Base-by-base conservation (phyloP, 2,888 invertebrate species). In the Biston betularia region DNA sequence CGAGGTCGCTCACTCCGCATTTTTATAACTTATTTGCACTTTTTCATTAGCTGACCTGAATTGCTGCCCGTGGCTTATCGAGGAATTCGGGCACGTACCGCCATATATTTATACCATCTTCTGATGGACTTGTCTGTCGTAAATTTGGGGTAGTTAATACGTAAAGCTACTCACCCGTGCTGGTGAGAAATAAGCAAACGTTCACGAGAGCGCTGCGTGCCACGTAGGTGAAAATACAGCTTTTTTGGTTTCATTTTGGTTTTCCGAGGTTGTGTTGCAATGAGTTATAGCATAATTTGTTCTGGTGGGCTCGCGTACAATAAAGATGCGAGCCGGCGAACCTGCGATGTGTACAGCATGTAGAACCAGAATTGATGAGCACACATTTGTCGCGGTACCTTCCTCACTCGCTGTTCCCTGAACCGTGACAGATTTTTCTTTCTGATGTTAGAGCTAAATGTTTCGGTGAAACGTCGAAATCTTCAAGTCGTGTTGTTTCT, bases 231-330 rank as follows among this genome's bases (percentile, higher is more conserved):
- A n/a, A n/a, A n/a, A n/a, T 44, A 44, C 10, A 2, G 50, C 46
- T 15, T 42, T 63, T 65, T 62, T 62, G 74, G 71, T 63, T 75
- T 74, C 67, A 72, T 73, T 75, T 74, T 70, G 78, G 76, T 79
- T 81, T 79, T 74, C 75, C 75, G 74, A 75, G 69, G 75, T 74
- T 79, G 74, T 71, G 71, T 73, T 75, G 69, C 77, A 81, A 82
- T 85, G 85, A 87, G 79, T 85, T 81, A 87, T 87, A 80, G 80
- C 79, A 84, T 82, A 86, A 86, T 86, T 86, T 84, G 85, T 86
- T 84, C 75, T 77, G 76, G 75, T 79, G 74, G 78, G 77, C 75
- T 77, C 50, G 72, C 73, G 75, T 79, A 80, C 81, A 80, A 78
- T 80, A 81, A 81, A 77, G 80, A 81, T 82, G 79, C 79, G 76